Evolutionary conservation across 1,140 invertebrate species (phyloP).

Genomic region (Heliconius nattereri): DNA sequence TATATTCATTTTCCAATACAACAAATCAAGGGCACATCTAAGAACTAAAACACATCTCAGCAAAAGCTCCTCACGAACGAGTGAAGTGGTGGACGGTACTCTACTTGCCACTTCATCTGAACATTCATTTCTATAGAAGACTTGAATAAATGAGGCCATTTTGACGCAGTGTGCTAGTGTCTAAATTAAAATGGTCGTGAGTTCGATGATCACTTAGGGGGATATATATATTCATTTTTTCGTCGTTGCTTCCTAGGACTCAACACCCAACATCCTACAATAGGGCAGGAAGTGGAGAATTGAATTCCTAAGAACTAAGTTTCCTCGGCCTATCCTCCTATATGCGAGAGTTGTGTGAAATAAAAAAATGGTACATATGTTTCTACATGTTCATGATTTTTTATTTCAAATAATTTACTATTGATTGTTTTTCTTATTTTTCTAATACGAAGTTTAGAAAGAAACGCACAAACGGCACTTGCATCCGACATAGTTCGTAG

Average conservation of each 20-base stretch:
- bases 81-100: neutral
- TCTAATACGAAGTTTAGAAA: too few species aligned
- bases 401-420: too few species aligned
- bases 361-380: neutral
- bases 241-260: too few species aligned
- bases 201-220: neutral
- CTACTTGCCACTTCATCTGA: neutral
- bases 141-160: neutral
- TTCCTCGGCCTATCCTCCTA: too few species aligned
- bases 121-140: neutral
- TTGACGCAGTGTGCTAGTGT: neutral
- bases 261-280: too few species aligned
- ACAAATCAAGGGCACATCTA: neutral
- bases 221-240: too few species aligned
- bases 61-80: neutral
- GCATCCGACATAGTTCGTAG: too few species aligned
- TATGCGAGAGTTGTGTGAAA: neutral
- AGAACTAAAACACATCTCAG: conserved; percentile 1
- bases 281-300: too few species aligned
- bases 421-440: too few species aligned
- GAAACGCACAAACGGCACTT: too few species aligned
- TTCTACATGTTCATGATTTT: neutral
- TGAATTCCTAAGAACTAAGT: too few species aligned
- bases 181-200: neutral
- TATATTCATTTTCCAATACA: neutral